A percentile compares a stretch with the other conserved stretches of the same genome.
phyloP scores from a whole-genome alignment of 2,113 vertebrate genomes.

The Dipodomys stephensi region DNA sequence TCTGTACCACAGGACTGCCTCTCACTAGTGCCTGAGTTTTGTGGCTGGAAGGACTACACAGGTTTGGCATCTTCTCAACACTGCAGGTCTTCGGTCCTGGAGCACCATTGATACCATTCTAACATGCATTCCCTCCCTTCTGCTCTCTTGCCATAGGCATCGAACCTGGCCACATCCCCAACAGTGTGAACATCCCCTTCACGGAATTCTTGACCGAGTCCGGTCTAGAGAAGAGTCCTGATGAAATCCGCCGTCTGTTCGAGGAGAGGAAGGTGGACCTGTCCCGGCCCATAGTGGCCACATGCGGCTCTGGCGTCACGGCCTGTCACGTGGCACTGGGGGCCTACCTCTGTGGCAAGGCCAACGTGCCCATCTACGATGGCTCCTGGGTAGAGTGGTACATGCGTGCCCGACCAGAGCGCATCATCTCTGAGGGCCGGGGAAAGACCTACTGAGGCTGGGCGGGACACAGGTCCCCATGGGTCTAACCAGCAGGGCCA shows the following conservation, averaged over 20 bases:
- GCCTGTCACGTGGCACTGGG: slow-evolving; percentile 94
- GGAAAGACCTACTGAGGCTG: slow-evolving; percentile 87
- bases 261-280: slow-evolving; percentile 90
- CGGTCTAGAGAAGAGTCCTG: slow-evolving; percentile 89
- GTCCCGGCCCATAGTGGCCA: slow-evolving; percentile 89
- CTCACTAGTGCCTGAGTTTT: accelerated
- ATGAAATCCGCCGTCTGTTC: slow-evolving; percentile 90
- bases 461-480: neutral
- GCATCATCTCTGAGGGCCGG: slow-evolving; percentile 92
- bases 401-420: slow-evolving; percentile 90
- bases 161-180: slow-evolving; percentile 94
- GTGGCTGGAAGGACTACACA: accelerated
- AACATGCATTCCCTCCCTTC: neutral
- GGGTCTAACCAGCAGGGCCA: neutral
- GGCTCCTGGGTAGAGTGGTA: slow-evolving; percentile 98
- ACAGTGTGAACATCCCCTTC: slow-evolving; percentile 93
- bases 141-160: slow-evolving; percentile 85
- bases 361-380: slow-evolving; percentile 91
- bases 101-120: neutral
- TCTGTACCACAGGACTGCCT: neutral
- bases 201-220: slow-evolving; percentile 89
- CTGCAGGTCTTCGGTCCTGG: accelerated
- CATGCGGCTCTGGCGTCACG: slow-evolving; percentile 95
- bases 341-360: slow-evolving; percentile 93
- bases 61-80: accelerated